phyloP scores from a whole-genome alignment of 2,888 invertebrate genomes.

The Limnephilus marmoratus region DNA sequence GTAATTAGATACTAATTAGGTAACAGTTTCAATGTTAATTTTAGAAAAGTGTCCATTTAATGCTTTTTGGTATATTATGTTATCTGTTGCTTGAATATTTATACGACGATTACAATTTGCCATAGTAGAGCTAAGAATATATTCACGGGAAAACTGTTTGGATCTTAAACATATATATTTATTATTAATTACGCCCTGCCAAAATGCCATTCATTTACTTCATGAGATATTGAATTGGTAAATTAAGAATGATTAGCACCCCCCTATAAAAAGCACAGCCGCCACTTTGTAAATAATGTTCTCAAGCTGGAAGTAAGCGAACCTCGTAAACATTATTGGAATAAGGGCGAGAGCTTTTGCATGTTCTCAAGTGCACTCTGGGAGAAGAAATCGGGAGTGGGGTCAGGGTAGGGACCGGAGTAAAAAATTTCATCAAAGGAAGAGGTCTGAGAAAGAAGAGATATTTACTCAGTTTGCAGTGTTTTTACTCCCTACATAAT shows the following conservation, averaged over 20 bases:
- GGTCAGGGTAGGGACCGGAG: background rate
- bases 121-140: too few relatives aligned
- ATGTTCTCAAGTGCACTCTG: constrained; percentile 33
- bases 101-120: too few relatives aligned
- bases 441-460: background rate
- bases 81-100: too few relatives aligned
- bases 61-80: too few relatives aligned
- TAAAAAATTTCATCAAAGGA: background rate
- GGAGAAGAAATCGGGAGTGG: background rate
- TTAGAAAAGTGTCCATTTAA: too few relatives aligned
- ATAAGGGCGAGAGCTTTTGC: constrained; percentile 38
- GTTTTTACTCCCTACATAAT: background rate
- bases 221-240: too few relatives aligned
- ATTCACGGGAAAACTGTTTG: too few relatives aligned
- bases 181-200: too few relatives aligned
- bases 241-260: background rate
- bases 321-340: constrained; percentile 22
- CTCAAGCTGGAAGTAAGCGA: background rate
- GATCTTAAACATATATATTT: too few relatives aligned
- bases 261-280: background rate
- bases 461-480: background rate
- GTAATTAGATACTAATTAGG: too few relatives aligned
- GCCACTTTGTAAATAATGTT: background rate
- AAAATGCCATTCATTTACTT: too few relatives aligned
- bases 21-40: too few relatives aligned